Base-by-base conservation (phyloP, 2,888 invertebrate genomes). In the Petrophora chlorosata region DNA sequence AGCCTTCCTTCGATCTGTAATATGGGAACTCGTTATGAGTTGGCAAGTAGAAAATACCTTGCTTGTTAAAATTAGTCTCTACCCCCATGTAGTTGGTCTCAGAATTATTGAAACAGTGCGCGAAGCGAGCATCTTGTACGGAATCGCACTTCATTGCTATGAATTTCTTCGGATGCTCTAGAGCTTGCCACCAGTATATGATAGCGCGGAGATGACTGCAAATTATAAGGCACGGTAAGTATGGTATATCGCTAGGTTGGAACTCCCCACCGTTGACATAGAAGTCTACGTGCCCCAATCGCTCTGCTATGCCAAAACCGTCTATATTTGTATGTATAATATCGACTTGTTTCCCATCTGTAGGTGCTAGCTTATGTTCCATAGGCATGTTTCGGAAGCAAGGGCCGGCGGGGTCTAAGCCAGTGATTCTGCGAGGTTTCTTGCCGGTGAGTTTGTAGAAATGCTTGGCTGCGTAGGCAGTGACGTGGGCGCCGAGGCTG, bases 181-280 rank as follows among this genome's bases (percentile, higher is more conserved):
- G 12, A 0, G 88, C 85, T 22, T 79, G 76, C 89, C 89, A 89
- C 84, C 84, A 88, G 30, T 88, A 89, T 0, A 88, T 2, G 0
- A 78, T 57, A 0, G 89, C 62, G 33, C 82, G 55, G 0, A 83
- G 0, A 45, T 90, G 89, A 22, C 89, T 89, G 42, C 90, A 90
- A 0, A 89, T 0, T 0, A 88, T 56, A 0, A 89, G 35, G 22
- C 90, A 90, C 0, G 90, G 90, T 0, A 90, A 38, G 13, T 72
- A 78, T 0, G 81, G 77, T 0, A 89, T 67, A 35, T 88, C 88
- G 0, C 80, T 33, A 0, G 89, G 89, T 54, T 90, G 90, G 14
- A 63, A 90, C 34, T 90, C 90, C 0, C 89, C 90, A 0, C 90
- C 90, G 10, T 90, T 90, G 0, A 75, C 85, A 25, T 90, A 90